Percentiles rank a stretch among this genome's conserved stretches.
These are phyloP conservation scores for Gadopsis bispinosus DNA, from an alignment of 2,797 vertebrate genomes.

Conservation along the genomic window DNA sequence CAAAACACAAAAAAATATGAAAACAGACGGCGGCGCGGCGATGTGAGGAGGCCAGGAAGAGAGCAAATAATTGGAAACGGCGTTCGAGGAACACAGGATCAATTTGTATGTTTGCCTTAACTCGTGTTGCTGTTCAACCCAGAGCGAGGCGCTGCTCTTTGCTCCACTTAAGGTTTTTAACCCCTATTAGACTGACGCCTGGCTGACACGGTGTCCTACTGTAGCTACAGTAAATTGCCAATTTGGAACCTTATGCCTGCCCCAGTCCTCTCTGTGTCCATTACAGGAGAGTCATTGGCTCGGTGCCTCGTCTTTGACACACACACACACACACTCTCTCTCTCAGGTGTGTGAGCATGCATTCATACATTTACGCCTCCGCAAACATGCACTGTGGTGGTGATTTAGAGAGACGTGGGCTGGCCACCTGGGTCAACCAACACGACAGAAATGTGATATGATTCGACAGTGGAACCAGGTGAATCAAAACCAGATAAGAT, in stretches of 20 bases:
- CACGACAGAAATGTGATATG: background rate
- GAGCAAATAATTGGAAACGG: slow-evolving; percentile 66
- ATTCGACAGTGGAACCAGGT: background rate
- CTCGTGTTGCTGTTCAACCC: slow-evolving; percentile 46
- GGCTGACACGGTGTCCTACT: slow-evolving; percentile 63
- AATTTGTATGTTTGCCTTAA: slow-evolving; percentile 70
- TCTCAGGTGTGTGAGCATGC: slow-evolving; percentile 11
- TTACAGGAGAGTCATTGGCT: slow-evolving; percentile 72
- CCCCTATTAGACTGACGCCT: slow-evolving; percentile 70
- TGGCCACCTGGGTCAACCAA: background rate
- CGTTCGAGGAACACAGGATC: slow-evolving; percentile 54
- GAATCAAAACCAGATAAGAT: too few relatives aligned
- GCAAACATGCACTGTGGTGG: background rate
- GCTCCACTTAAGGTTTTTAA: slow-evolving; percentile 73
- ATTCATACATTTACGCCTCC: background rate
- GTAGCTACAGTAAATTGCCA: slow-evolving; percentile 79
- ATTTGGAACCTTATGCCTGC: slow-evolving; percentile 78
- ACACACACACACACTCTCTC: slow-evolving; percentile 21
- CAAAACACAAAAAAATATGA: too few relatives aligned
- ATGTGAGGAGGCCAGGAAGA: slow-evolving; percentile 52
- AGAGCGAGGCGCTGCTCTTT: slow-evolving; percentile 48
- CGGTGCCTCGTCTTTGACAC: slow-evolving; percentile 52
- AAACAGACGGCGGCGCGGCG: background rate
- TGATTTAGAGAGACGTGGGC: background rate
- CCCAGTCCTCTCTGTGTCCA: slow-evolving; percentile 66